Conservation (phyloP, 2,888 invertebrate species). For the Spilosoma lubricipeda region DNA sequence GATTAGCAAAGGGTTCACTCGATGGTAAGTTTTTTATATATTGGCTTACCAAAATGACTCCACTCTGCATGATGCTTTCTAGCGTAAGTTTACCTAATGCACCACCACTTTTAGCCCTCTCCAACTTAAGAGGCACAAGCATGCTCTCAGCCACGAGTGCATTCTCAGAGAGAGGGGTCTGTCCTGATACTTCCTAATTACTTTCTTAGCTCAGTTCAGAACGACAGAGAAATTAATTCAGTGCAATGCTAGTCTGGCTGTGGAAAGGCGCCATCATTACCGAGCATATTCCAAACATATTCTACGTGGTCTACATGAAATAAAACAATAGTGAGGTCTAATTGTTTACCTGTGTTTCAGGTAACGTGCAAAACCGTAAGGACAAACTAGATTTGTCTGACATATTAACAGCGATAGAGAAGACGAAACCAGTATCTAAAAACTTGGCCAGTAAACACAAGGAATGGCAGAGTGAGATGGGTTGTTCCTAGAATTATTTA, state of each 20-base stretch:
- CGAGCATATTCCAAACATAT: not conserved
- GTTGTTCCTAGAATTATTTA: constrained; percentile 67
- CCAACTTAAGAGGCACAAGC: not conserved
- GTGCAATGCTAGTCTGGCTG: not conserved
- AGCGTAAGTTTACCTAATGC: no score
- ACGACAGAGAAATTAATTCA: not conserved
- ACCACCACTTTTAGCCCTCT: no score
- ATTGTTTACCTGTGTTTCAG: constrained; percentile 43
- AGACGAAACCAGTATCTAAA: constrained; percentile 87
- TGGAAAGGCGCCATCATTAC: not conserved
- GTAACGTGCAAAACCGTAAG: constrained; percentile 65
- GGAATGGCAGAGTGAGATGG: constrained; percentile 88
- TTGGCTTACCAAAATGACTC: no score
- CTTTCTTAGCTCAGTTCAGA: not conserved
- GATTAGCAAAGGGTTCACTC: not conserved
- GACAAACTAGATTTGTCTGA: constrained; percentile 75
- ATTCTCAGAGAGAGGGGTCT: not conserved
- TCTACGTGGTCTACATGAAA: not conserved
- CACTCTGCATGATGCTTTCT: no score
- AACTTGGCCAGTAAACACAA: constrained; percentile 85
- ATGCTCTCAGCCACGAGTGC: not conserved
- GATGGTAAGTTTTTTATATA: no score
- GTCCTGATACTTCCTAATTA: not conserved
- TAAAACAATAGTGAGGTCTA: no score
- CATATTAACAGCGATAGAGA: constrained; percentile 82